Base-by-base conservation (phyloP, 2,113 vertebrate genomes). In the Phycodurus eques region DNA sequence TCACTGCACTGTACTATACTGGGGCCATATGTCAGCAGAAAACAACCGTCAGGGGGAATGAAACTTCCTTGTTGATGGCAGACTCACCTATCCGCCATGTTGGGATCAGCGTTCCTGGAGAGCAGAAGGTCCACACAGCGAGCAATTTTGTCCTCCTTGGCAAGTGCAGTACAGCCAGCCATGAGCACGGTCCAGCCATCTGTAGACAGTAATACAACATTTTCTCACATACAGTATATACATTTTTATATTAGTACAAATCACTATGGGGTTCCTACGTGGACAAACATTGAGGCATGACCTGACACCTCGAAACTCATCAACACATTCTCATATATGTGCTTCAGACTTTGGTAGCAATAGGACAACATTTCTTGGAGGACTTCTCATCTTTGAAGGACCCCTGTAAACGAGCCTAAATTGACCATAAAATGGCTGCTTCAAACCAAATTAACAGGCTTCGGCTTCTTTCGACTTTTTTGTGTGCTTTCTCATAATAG, bases 111-210 rank as follows among this genome's bases (percentile, higher is more conserved):
- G 70, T 96, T 96, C 84, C 96, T 95, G 80, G 96, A 95, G 0
- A 99, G 92, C 31, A 99, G 93, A n/a, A 99, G 90, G 64, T 95
- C 95, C 57, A 96, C 91, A 83, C 96, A 95, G 85, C 90, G 93
- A 80, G 92, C 79, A 56, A 96, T 92, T 69, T 90, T 91, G 67
- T 96, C 95, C 77, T 99, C 96, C 20, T 90, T 83, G 68, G 90
- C 92, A 73, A 75, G 83, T 0, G 96, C 95, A 20, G 87, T 88
- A 84, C 95, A 96, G 17, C 94, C 93, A 80, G 93, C 94, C 95
- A 98, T 98, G 77, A 98, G 92, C 80, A 96, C 88, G 0, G 94
- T 96, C 81, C 91, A 93, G 0, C 93, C 83, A 90, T 95, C 97
- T 99, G 87, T 31, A 42, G 35, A 81, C 7, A 42, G 57, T 13